Evolutionary conservation across 92 coral and sea anemone species (phyloP), one percentile per base, ranked within the genome.

Genomic region (Epizoanthus scotinus): DNA sequence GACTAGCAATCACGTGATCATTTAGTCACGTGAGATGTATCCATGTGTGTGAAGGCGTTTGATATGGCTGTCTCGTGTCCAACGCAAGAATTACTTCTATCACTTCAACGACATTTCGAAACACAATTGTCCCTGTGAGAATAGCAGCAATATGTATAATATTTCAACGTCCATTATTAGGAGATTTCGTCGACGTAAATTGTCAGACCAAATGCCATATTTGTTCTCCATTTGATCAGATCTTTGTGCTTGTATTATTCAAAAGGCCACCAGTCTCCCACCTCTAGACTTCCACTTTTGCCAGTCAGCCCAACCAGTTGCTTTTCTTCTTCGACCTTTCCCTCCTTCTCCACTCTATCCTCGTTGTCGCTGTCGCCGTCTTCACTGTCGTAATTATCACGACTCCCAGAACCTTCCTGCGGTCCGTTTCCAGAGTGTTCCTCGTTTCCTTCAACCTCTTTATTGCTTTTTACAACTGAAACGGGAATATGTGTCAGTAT

Each of bases 361-460:
- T 47, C 52, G 52, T 44, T 18, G 18, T 29, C 49, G 74, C 44
- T 15, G 21, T 26, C 58, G 20, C 49, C 75, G 55, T 19, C 49
- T 49, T 70, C 77, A 12, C 56, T 20, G 9, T 70, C 77, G 18
- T 70, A 59, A 31, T 70, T 70, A 17, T 44, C 10, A 8, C 77
- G 29, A 21, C 25, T 8, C 7, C 53, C 58, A 14, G 58, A 70
- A 9, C 58, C 31, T 70, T 70, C 77, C 19, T 47, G 77, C 8
- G 77, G 77, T 20, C 77, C 77, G 26, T 70, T 47, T 20, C 77
- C 77, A 8, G 77, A 70, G 8, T 49, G 59, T 15, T 70, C 77
- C 25, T 29, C 28, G 22, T n/a, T 49, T 47, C 77, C 77, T 14
- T 29, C 58, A 40, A 44, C 14, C 8, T 70, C 59, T 21, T 70